These are phyloP conservation scores for Xenentodon cancila DNA, from an alignment of 2,797 vertebrate species.

Conservation along the genomic window DNA sequence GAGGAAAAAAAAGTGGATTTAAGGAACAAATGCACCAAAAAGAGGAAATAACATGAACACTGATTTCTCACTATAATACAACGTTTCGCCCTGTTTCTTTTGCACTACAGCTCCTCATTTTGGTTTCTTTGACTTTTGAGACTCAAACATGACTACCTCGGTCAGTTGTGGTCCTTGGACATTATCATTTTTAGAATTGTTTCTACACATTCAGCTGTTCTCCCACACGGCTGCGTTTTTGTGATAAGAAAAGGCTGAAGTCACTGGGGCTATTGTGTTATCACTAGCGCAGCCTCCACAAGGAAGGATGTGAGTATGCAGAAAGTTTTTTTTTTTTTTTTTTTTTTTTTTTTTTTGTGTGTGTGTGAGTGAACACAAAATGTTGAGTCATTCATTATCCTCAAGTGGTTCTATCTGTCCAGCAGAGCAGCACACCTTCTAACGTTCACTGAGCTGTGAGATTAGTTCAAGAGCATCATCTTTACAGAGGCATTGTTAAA, in stretches of 20 bases:
- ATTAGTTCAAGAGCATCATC: constrained; percentile 18
- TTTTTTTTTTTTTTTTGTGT: no score
- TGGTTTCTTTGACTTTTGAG: constrained; percentile 1
- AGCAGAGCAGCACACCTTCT: constrained; percentile 16
- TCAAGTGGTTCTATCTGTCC: constrained; percentile 20
- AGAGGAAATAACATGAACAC: not conserved
- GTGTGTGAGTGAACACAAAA: constrained; percentile 13
- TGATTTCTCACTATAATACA: not conserved
- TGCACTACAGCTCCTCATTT: not conserved
- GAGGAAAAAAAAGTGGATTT: no score
- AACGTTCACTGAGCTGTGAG: constrained; percentile 11
- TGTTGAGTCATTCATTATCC: constrained; percentile 52
- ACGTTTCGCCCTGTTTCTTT: not conserved
- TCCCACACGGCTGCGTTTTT: constrained; percentile 59
- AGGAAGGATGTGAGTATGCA: constrained; percentile 61
- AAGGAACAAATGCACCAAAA: no score
- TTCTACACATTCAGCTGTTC: constrained; percentile 46
- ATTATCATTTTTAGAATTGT: constrained; percentile 33
- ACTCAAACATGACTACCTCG: not conserved
- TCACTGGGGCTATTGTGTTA: constrained; percentile 54
- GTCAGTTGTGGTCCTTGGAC: constrained; percentile 22
- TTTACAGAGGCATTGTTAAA: constrained; percentile 5
- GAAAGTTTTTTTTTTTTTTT: no score
- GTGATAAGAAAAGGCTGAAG: constrained; percentile 61
- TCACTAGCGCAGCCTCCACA: constrained; percentile 47